A percentile compares a stretch with the other conserved stretches of the same genome.
Conservation (phyloP, 2,888 invertebrate genomes). For the Calliscelio sp. region DNA sequence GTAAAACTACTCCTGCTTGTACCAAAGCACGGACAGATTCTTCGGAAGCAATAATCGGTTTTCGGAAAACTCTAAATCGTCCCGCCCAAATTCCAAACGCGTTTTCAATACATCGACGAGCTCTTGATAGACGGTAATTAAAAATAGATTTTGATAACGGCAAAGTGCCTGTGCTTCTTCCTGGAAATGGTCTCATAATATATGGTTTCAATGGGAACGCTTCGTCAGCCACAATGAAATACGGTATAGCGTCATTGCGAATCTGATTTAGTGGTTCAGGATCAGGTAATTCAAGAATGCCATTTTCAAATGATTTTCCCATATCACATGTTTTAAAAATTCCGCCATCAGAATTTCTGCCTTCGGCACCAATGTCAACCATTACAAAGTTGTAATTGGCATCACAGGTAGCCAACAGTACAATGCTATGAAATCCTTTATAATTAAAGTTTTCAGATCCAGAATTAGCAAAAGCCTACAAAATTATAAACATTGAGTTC, state of each 20-base stretch:
- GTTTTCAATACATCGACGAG: not conserved
- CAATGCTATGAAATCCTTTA: not conserved
- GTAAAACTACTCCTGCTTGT: too few relatives aligned
- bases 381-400: too few relatives aligned
- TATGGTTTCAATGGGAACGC: not conserved
- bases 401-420: not conserved
- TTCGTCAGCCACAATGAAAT: not conserved
- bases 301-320: not conserved
- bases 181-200: not conserved
- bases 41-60: conserved; percentile 3
- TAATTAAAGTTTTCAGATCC: not conserved
- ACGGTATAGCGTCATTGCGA: too few relatives aligned
- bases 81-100: not conserved
- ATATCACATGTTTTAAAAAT: not conserved
- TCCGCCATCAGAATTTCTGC: not conserved
- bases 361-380: not conserved
- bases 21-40: not conserved
- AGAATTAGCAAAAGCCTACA: not conserved
- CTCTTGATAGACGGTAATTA: not conserved
- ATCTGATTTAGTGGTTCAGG: not conserved
- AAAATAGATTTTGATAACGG: not conserved
- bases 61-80: not conserved
- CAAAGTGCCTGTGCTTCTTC: not conserved
- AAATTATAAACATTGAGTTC: too few relatives aligned
- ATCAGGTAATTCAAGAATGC: not conserved